phyloP scores from a whole-genome alignment of 2,888 invertebrate species.

The Callyntrura sp. region DNA sequence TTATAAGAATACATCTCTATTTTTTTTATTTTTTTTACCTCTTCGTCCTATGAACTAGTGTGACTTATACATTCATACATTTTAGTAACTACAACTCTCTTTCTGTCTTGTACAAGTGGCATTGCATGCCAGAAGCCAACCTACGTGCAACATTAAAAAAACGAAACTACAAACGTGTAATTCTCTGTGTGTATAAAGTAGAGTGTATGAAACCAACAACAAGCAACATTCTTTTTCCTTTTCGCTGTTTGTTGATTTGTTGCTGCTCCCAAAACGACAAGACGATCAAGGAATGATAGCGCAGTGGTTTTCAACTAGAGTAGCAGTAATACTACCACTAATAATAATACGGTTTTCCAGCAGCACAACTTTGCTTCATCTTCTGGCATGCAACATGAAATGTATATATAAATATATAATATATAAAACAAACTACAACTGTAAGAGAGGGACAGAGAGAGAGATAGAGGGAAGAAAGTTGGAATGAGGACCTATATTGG shows the following conservation, averaged over 20 bases:
- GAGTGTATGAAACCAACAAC: not conserved
- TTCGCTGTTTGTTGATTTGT: conserved; percentile 29
- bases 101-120: not conserved
- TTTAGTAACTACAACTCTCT: not conserved
- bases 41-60: not conserved
- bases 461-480: conserved; percentile 41
- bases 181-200: too few relatives aligned
- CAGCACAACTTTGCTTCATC: conserved; percentile 32
- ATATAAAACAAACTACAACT: not conserved
- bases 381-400: conserved; percentile 33
- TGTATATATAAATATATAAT: not conserved
- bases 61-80: conserved; percentile 38
- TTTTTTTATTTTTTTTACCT: conserved; percentile 13
- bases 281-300: conserved; percentile 65
- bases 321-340: conserved; percentile 1
- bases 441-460: too few relatives aligned
- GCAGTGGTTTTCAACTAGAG: conserved; percentile 34
- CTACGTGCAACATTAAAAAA: conserved; percentile 1
- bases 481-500: conserved; percentile 28
- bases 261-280: conserved; percentile 75
- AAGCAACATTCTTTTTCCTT: conserved; percentile 39
- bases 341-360: conserved; percentile 67
- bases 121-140: conserved; percentile 67
- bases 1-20: conserved; percentile 13
- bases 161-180: conserved; percentile 4